Base-by-base conservation (phyloP, 2,888 invertebrate genomes). In the Nephrotoma guestfalica region DNA sequence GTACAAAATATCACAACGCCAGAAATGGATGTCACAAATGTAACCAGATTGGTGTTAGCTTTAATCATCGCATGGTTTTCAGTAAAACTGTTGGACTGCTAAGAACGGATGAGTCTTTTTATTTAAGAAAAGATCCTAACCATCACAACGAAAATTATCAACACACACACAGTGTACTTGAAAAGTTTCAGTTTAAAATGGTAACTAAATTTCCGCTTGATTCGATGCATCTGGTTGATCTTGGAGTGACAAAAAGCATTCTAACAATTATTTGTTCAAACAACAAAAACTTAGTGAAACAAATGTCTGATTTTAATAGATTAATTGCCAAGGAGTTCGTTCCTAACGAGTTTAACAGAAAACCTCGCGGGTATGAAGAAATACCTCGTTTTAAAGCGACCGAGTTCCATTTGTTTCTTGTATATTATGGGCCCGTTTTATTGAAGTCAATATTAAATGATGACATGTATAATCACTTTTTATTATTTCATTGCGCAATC, bases 301-400 rank as follows among this genome's bases (percentile, higher is more conserved):
- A 30, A 30, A 30, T 30, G 30, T 30, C 30, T 30, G 30, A 30
- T 30, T 30, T 30, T 30, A 30, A 30, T 30, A 30, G 2, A 30
- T 30, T 30, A 30, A 30, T 30, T 30, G 1, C 30, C 30, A 30
- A 30, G 30, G 30, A 30, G 30, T 30, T 30, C 30, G 30, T 30
- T 30, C 30, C 30, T 30, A 30, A 30, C 1, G 30, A 30, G 30
- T 30, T 30, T 30, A 30, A 30, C 30, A 30, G 30, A 30, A 30
- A 30, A 30, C 30, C 30, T 30, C 30, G 2, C 30, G 30, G 30
- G 2, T 30, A 2, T 84, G 83, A 87, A 3, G 87, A 88, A 86
- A 41, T 86, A 84, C 83, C 87, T 41, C 86, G 87, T 11, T 87
- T 87, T 86, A 88, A 88, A 86, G 86, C 86, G 4, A 86, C 86